These are phyloP conservation scores for Epicampocera succincta DNA, from an alignment of 2,888 invertebrate species.

Conservation along the genomic window DNA sequence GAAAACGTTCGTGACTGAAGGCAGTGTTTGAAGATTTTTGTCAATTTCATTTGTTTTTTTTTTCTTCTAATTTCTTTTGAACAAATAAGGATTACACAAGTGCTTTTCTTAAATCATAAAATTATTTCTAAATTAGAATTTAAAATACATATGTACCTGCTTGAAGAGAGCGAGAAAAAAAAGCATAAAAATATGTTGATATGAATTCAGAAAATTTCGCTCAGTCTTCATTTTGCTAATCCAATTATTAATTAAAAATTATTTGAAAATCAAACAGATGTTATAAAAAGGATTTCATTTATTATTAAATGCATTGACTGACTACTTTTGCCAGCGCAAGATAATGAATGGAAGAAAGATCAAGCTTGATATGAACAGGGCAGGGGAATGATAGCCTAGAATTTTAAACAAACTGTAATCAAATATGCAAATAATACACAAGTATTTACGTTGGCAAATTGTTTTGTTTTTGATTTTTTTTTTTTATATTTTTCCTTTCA, in stretches of 20 bases:
- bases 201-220: background rate
- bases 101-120: background rate
- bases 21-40: background rate
- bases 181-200: background rate
- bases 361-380: background rate
- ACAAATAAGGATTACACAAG: conserved; percentile 3
- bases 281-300: conserved; percentile 37
- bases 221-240: conserved; percentile 35
- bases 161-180: conserved; percentile 29
- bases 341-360: background rate
- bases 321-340: background rate
- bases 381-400: conserved; percentile 6
- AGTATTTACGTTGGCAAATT: no score
- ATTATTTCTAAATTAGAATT: conserved; percentile 14
- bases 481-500: no score
- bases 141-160: conserved; percentile 8
- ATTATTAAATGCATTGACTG: conserved; percentile 33
- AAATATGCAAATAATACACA: no score
- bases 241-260: conserved; percentile 54
- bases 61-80: background rate
- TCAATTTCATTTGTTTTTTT: background rate
- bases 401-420: background rate
- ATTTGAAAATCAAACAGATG: conserved; percentile 63
- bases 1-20: background rate
- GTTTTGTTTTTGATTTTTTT: no score